Base-by-base conservation (phyloP, 2,113 vertebrate species). In the Perca schrenkii region DNA sequence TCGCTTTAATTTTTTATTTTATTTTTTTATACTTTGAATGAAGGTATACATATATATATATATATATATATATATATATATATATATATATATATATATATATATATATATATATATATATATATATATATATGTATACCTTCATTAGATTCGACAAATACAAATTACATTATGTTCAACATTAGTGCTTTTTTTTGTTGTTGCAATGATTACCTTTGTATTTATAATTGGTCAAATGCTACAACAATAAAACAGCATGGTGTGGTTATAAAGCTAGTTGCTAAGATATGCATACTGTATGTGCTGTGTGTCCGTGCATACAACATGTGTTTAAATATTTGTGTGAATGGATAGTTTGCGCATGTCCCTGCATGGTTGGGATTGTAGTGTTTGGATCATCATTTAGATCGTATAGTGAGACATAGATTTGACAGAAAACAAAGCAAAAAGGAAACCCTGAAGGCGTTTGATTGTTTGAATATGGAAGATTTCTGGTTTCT, bases 201-300 rank as follows among this genome's bases (percentile, higher is more conserved):
- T 46, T 17, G 1, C 0, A 11, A 46, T 61, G 31, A 15, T 6
- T 46, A 19, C 19, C 19, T 70, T 6, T 19, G 15, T 22, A 67
- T 73, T 68, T 10, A 0, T 4, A 31, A 13, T 3, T 4, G 68
- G 31, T 57, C 34, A 50, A 58, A 65, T 73, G 56, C 34, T 65
- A 13, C 60, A 4, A 62, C 66, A 67, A 22, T 73, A 52, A 75
- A 84, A 66, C 70, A 73, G 53, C 52, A 77, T 74, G 49, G 10
- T 57, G 61, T 50, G 74, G 25, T 84, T 64, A 63, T 53, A 36
- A 31, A 64, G 54, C 52, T 1, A 25, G 22, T n/a, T 28, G 73
- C 14, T 63, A n/a, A 74, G n/a, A 78, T 64, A 63, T 81, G 73
- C 73, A 50, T 28, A 22, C n/a, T 60, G 10, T 22, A 7, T 43